Evolutionary conservation across 2,888 invertebrate species (phyloP).

Genomic region (Drosophila buzzatii): DNA sequence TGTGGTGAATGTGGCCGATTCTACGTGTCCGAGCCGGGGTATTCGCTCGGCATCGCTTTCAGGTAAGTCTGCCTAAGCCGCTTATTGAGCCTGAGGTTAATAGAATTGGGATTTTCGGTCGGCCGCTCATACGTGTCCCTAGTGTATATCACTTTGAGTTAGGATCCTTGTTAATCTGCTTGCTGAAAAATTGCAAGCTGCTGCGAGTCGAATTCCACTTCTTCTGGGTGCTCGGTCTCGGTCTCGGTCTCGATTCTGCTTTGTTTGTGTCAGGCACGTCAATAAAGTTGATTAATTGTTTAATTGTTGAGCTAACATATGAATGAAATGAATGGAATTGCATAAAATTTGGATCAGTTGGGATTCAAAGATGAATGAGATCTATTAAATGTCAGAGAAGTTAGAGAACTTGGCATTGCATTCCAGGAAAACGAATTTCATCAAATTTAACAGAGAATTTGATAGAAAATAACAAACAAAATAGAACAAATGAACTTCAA

Average conservation of each 20-base stretch:
- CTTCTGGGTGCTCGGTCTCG: constrained; percentile 1
- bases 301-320: constrained; percentile 58
- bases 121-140: constrained; percentile 66
- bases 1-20: not conserved
- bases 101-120: constrained; percentile 51
- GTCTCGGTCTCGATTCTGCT: constrained; percentile 11
- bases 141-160: constrained; percentile 64
- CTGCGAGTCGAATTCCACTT: constrained; percentile 50
- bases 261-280: constrained; percentile 59
- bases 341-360: constrained; percentile 49
- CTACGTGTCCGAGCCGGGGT: constrained; percentile 49
- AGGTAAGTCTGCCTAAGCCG: constrained; percentile 73
- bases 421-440: not conserved
- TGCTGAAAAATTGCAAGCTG: constrained; percentile 77
- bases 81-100: constrained; percentile 74
- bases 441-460: no score
- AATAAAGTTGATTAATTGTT: constrained; percentile 79
- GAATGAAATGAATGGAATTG: constrained; percentile 45
- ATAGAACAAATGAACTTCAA: no score
- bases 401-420: not conserved
- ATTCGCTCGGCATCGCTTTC: constrained; percentile 35
- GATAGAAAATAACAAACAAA: no score
- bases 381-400: constrained; percentile 17
- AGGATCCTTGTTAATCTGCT: constrained; percentile 66
- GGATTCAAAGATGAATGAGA: constrained; percentile 27